These are phyloP conservation scores for Trissonchulus latispiculum DNA, from an alignment of 2,888 invertebrate species.

Conservation along the genomic window DNA sequence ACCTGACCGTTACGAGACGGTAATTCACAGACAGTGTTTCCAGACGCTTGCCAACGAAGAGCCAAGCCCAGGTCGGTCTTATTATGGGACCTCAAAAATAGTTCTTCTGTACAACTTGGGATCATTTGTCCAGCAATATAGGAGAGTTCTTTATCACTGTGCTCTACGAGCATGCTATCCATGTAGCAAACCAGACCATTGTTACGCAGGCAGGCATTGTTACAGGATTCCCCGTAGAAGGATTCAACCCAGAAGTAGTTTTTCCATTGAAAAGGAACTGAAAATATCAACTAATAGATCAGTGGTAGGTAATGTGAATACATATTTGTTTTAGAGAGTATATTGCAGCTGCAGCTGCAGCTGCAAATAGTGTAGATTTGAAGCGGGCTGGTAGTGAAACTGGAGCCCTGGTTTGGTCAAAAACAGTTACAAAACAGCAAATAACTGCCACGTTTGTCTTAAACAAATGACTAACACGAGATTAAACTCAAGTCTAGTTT, in stretches of 20 bases:
- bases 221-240: not conserved
- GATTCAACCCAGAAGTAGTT: not conserved
- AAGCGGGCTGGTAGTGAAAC: too few species aligned
- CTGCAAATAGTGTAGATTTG: too few species aligned
- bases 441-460: too few species aligned
- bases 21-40: not conserved
- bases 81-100: not conserved
- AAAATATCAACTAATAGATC: too few species aligned
- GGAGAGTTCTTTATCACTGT: not conserved
- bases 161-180: not conserved
- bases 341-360: too few species aligned
- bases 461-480: too few species aligned
- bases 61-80: not conserved
- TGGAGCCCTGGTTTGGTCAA: too few species aligned
- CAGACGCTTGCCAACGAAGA: not conserved
- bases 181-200: not conserved
- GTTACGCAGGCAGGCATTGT: not conserved
- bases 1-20: not conserved
- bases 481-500: too few species aligned
- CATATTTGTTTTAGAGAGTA: too few species aligned
- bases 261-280: not conserved
- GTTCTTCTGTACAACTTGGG: not conserved
- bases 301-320: too few species aligned
- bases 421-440: too few species aligned
- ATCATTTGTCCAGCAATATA: not conserved